phyloP scores from a whole-genome alignment of 1,140 invertebrate species.

The Drosophila ironensis region DNA sequence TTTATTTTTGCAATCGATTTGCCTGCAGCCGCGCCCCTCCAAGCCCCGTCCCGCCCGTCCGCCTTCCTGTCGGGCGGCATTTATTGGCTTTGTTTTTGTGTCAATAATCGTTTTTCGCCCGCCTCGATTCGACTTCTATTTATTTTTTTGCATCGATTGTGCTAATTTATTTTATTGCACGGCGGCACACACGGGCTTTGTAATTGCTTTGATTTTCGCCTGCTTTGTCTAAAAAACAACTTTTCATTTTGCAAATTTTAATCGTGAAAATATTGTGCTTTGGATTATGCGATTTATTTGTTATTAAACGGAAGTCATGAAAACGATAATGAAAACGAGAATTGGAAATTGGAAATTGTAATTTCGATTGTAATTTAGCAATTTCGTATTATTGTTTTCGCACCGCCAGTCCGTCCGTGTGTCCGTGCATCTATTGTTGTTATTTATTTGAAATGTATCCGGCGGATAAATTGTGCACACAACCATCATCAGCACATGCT shows the following conservation, averaged over 20 bases:
- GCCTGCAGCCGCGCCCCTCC: not conserved
- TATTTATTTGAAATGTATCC: constrained; percentile 79
- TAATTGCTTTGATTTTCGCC: constrained; percentile 70
- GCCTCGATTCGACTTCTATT: constrained; percentile 16
- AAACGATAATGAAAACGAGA: no score
- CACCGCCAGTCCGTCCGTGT: constrained; percentile 6
- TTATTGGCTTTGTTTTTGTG: constrained; percentile 72
- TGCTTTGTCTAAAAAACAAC: constrained; percentile 64
- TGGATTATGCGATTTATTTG: constrained; percentile 81
- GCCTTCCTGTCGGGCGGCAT: constrained; percentile 17
- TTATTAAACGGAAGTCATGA: constrained; percentile 81
- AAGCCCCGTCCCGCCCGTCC: not conserved
- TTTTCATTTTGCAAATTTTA: constrained; percentile 79
- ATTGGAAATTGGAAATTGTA: constrained; percentile 52
- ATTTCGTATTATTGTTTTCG: constrained; percentile 55
- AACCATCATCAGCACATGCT: constrained; percentile 13
- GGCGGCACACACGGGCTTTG: constrained; percentile 34
- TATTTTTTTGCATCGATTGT: constrained; percentile 55
- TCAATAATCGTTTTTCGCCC: constrained; percentile 66
- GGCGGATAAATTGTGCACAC: constrained; percentile 63
- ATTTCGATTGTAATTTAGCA: constrained; percentile 72
- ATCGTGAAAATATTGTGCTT: constrained; percentile 78
- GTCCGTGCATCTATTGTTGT: constrained; percentile 42
- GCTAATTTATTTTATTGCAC: constrained; percentile 78
- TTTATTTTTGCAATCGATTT: constrained; percentile 73